phyloP scores from a whole-genome alignment of 1,140 invertebrate genomes.

The Bombus impatiens region DNA sequence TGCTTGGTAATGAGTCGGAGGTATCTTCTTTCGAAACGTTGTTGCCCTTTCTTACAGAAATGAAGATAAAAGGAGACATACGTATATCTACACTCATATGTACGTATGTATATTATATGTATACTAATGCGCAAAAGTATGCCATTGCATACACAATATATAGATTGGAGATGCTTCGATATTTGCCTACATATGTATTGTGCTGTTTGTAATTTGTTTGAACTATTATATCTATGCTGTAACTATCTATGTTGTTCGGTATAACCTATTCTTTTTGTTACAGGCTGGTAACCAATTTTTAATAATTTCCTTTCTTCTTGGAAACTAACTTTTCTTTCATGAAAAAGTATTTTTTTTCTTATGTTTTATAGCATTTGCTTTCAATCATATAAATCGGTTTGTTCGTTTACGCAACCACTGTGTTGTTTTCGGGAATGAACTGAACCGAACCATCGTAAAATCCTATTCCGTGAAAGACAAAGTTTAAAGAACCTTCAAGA shows the following conservation, averaged over 20 bases:
- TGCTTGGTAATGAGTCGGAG: conserved; percentile 47
- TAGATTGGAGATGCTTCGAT: not conserved
- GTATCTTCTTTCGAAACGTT: conserved; percentile 21
- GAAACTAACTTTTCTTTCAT: not conserved
- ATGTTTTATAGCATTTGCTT: not conserved
- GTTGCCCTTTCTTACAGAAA: not conserved
- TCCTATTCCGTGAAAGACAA: conserved; percentile 12
- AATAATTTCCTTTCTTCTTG: not conserved
- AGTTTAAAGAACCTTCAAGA: conserved; percentile 70
- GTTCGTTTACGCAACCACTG: not conserved
- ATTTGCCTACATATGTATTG: not conserved
- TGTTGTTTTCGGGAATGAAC: not conserved
- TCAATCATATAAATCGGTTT: conserved; percentile 2
- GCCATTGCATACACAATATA: not conserved
- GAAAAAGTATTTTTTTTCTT: not conserved
- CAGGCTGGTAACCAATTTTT: not conserved
- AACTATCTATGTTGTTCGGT: not conserved
- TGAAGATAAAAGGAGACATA: not conserved
- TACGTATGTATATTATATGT: not conserved
- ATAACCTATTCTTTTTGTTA: not conserved
- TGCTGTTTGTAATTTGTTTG: not conserved
- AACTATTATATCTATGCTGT: too few relatives aligned
- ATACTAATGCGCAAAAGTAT: not conserved
- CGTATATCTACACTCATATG: not conserved
- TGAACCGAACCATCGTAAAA: not conserved